Conservation (phyloP, 2,113 vertebrate species). For the Morone saxatilis region DNA sequence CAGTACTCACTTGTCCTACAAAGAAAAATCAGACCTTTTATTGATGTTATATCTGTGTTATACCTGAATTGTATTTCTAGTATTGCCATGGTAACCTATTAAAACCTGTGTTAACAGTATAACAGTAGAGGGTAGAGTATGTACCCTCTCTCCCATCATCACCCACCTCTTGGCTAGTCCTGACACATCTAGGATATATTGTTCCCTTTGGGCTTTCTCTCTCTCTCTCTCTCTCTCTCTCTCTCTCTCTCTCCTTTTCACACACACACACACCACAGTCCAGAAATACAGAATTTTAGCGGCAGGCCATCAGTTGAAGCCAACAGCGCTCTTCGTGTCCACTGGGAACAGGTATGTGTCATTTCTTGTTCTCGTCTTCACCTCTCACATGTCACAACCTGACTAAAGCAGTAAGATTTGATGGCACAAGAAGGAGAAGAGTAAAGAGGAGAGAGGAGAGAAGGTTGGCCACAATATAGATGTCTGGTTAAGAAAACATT, state of each 20-base stretch:
- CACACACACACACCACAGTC: conserved; percentile 13
- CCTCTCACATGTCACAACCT: conserved; percentile 68
- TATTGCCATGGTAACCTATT: conserved; percentile 14
- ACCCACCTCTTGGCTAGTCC: conserved; percentile 41
- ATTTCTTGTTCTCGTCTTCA: conserved; percentile 73
- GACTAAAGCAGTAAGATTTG: conserved; percentile 35
- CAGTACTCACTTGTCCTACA: neutral
- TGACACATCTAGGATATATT: conserved; percentile 77
- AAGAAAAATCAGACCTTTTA: neutral
- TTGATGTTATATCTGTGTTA: neutral
- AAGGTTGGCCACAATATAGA: no score
- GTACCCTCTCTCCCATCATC: conserved; percentile 53
- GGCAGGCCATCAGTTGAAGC: conserved; percentile 62
- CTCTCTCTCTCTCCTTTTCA: neutral
- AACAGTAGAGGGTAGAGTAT: neutral
- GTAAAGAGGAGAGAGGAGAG: neutral
- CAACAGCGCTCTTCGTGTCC: conserved; percentile 56
- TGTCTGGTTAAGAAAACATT: no score
- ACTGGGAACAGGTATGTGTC: conserved; percentile 74
- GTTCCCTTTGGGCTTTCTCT: conserved; percentile 48
- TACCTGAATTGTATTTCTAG: neutral
- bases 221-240: neutral
- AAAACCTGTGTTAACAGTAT: conserved; percentile 14
- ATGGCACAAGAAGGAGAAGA: conserved; percentile 17
- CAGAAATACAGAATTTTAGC: conserved; percentile 30